A percentile compares a stretch with the other conserved stretches of the same genome.
Evolutionary conservation across 2,113 vertebrate species (phyloP).

Genomic region (Lampris megalopsis): DNA sequence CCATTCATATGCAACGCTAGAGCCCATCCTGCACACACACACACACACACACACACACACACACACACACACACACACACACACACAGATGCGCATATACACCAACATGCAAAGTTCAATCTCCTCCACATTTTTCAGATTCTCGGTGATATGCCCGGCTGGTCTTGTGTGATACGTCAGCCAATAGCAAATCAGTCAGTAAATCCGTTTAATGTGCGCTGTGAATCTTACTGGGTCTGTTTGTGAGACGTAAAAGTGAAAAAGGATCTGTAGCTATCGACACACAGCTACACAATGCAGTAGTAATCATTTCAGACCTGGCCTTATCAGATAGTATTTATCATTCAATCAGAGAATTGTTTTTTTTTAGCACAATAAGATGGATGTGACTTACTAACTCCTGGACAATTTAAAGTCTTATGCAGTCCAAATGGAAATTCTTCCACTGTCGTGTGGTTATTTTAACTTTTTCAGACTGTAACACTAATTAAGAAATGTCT

Average conservation of each 20-base stretch:
- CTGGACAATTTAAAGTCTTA: neutral
- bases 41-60: slow-evolving; percentile 28
- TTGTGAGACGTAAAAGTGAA: neutral
- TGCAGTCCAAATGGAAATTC: too few species aligned
- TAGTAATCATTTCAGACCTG: neutral
- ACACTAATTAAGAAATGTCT: too few species aligned
- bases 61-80: slow-evolving; percentile 34
- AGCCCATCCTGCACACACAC: slow-evolving; percentile 56
- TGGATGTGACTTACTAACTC: neutral
- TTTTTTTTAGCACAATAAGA: neutral
- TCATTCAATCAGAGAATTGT: neutral
- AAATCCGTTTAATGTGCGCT: slow-evolving; percentile 38
- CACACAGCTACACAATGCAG: neutral
- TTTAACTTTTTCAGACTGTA: too few species aligned
- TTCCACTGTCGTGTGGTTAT: too few species aligned
- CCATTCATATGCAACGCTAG: slow-evolving; percentile 72
- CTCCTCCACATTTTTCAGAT: slow-evolving; percentile 37
- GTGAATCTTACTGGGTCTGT: neutral
- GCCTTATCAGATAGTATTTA: neutral
- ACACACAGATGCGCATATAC: slow-evolving; percentile 8
- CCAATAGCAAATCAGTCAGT: slow-evolving; percentile 61
- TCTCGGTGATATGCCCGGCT: slow-evolving; percentile 41
- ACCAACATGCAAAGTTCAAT: slow-evolving; percentile 15
- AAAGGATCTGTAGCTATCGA: neutral
- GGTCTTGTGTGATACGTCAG: slow-evolving; percentile 37